These are phyloP conservation scores for Chaetura pelagica DNA, from an alignment of 2,113 vertebrate genomes.

Conservation along the genomic window DNA sequence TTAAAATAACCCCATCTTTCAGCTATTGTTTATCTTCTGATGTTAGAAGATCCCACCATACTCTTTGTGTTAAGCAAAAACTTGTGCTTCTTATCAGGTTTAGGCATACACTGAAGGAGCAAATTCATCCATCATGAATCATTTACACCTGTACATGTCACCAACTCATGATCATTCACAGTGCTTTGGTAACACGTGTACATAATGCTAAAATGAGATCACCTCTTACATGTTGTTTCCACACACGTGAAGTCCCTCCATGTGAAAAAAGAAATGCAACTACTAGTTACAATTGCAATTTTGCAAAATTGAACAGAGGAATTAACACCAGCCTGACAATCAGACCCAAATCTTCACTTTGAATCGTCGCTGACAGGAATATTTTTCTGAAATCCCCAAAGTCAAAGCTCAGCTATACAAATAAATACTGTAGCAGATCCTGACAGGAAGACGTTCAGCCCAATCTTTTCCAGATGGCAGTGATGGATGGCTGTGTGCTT, in stretches of 20 bases:
- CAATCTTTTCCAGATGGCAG: conserved; percentile 95
- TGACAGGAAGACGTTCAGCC: conserved; percentile 81
- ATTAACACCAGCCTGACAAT: conserved; percentile 71
- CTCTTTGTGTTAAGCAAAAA: conserved; percentile 24
- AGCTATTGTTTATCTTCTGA: background rate
- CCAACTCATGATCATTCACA: background rate
- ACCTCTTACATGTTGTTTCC: conserved; percentile 38
- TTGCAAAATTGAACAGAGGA: conserved; percentile 4
- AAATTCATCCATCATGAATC: conserved; percentile 54
- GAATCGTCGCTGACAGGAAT: conserved; percentile 76
- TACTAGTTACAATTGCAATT: conserved; percentile 17
- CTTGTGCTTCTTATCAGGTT: conserved; percentile 30
- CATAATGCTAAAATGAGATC: conserved; percentile 27
- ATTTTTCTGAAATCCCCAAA: conserved; percentile 73
- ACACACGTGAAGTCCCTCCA: background rate
- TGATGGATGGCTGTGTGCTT: conserved; percentile 89
- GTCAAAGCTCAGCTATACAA: conserved; percentile 85
- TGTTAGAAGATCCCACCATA: background rate
- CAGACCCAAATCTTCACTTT: conserved; percentile 68
- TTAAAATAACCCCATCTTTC: background rate
- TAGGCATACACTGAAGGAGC: background rate
- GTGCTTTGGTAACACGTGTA: background rate
- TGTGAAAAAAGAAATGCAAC: background rate
- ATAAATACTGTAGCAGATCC: conserved; percentile 87
- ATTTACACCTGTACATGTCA: conserved; percentile 60